Percentiles rank a stretch among this genome's conserved stretches.
These are phyloP conservation scores for Ivindomyrus marchei DNA, from an alignment of 2,113 vertebrate genomes.

Conservation along the genomic window DNA sequence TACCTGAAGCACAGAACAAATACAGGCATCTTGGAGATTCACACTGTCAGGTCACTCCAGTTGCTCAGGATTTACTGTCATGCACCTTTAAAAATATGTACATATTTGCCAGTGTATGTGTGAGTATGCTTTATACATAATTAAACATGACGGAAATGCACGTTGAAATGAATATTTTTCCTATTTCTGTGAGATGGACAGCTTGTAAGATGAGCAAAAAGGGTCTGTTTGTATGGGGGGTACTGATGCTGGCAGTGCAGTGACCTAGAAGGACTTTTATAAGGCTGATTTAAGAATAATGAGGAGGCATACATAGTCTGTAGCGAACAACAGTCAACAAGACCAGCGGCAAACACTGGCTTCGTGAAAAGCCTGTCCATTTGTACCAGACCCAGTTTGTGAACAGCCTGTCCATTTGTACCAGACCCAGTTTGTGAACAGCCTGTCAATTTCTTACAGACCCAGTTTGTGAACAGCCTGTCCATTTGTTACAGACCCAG, in stretches of 20 bases:
- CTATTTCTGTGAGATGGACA: not conserved
- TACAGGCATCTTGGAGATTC: not conserved
- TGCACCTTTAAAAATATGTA: conserved; percentile 6
- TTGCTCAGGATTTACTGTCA: not conserved
- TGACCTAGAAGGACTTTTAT: not conserved
- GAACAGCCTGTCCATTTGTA: not conserved
- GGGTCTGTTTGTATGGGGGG: not conserved
- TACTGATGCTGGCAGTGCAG: not conserved
- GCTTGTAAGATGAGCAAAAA: not conserved
- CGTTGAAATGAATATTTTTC: conserved; percentile 1
- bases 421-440: not conserved
- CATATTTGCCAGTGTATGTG: not conserved
- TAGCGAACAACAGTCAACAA: not conserved
- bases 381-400: not conserved
- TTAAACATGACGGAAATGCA: conserved; percentile 5
- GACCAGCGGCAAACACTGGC: not conserved
- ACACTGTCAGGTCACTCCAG: not conserved
- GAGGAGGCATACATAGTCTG: not conserved
- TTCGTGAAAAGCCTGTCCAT: not conserved
- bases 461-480: not conserved
- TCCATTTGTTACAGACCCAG: not conserved
- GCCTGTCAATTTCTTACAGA: not conserved
- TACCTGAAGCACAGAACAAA: conserved; percentile 4
- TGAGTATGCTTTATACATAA: conserved; percentile 5
- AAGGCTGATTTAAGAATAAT: not conserved